Conservation (phyloP, 2,797 vertebrate genomes). For the Rallus crepitans region DNA sequence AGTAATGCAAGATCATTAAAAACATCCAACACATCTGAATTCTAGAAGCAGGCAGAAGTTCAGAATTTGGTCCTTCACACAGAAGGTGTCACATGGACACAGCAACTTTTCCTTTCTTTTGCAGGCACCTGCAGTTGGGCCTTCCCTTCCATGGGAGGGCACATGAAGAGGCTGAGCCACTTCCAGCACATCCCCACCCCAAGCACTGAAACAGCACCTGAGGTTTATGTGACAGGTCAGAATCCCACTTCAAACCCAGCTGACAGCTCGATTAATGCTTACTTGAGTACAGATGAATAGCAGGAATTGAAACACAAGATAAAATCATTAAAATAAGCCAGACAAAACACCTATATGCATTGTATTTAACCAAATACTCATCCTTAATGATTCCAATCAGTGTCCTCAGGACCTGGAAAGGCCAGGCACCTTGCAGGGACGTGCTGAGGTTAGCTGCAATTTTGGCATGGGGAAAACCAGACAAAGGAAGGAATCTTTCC, state of each 20-base stretch:
- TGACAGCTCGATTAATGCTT: rapidly evolving
- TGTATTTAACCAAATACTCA: not conserved
- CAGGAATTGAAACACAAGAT: not conserved
- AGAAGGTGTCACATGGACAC: not conserved
- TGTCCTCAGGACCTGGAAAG: not conserved
- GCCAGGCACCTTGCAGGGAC: not conserved
- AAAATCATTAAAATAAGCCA: not conserved
- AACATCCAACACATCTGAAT: not conserved
- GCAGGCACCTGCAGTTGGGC: not conserved
- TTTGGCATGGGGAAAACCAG: not conserved
- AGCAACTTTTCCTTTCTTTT: not conserved
- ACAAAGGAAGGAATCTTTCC: not conserved
- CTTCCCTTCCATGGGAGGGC: not conserved
- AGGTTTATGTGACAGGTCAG: not conserved
- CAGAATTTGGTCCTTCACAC: rapidly evolving
- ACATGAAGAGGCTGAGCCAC: not conserved
- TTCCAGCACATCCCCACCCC: no score
- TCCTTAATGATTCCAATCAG: not conserved
- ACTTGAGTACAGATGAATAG: not conserved
- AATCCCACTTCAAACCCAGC: not conserved
- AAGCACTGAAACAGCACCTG: not conserved
- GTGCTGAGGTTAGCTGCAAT: not conserved
- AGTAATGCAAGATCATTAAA: not conserved
- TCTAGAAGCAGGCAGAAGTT: not conserved
- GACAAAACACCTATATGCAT: not conserved